Base-by-base conservation (phyloP, 2,888 invertebrate species). In the Mimachlamys varia region DNA sequence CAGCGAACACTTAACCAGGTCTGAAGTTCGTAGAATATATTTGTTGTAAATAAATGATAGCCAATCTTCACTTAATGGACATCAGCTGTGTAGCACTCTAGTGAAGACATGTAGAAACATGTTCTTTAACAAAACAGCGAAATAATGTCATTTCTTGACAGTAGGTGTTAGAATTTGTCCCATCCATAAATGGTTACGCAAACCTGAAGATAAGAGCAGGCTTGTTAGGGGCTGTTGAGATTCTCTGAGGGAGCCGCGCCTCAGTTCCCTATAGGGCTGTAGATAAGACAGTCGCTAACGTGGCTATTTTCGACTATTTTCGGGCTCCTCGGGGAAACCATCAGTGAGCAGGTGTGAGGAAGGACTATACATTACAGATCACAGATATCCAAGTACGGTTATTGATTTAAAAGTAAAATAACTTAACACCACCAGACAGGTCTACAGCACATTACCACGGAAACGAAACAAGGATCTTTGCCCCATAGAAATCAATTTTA, bases 371-470 rank as follows among this genome's bases (percentile, higher is more conserved):
- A 76, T 76, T 76, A 76, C 76, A 7, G 76, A 76, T 33, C 27
- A 27, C 76, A 33, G 76, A 76, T 76, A 76, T 76, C 76, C 76
- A 76, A 76, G 76, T 33, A 4, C 10, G 33, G 76, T 76, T 76
- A 76, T 76, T 76, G 76, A 76, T 76, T 76, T 76, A 33, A 76
- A 76, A 76, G 76, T 76, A 76, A 76, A 76, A 76, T 76, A 76
- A 76, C 76, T 76, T 76, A 76, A 76, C 76, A 76, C 76, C 33
- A 15, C 76, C 12, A 76, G 76, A 76, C 76, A 76, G 76, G 76
- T 76, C 76, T 76, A 4, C 76, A 15, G 33, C 76, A 76, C 76
- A 76, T 76, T 27, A 76, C 76, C 27, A 27, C 76, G 33, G 76
- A 76, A 76, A 76, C 76, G 33, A 76, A 76, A 76, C 76, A 76